phyloP scores from a whole-genome alignment of 2,888 invertebrate species.

The Nemapogon koenigi region DNA sequence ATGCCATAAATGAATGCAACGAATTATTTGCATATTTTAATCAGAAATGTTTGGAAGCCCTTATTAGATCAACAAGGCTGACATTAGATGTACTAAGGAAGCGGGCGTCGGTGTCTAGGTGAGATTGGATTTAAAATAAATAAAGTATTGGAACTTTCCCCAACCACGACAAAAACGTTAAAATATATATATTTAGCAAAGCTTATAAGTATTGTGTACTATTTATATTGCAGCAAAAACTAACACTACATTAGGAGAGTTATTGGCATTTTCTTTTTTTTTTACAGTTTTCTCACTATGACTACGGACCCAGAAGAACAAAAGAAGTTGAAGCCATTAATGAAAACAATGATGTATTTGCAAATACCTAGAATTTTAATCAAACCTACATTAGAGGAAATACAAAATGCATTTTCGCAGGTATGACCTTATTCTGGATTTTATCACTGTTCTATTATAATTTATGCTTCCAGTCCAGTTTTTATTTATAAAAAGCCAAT shows the following conservation, averaged over 20 bases:
- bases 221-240: too few species aligned
- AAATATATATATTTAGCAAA: too few species aligned
- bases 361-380: constrained; percentile 70
- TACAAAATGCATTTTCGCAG: constrained; percentile 71
- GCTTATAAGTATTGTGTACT: too few species aligned
- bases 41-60: constrained; percentile 73
- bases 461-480: too few species aligned
- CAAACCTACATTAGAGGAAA: constrained; percentile 72
- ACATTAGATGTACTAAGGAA: constrained; percentile 77
- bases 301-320: constrained; percentile 49
- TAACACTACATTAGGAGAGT: too few species aligned
- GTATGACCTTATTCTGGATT: constrained; percentile 29
- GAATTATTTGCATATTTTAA: constrained; percentile 84
- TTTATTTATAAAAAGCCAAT: too few species aligned
- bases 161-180: too few species aligned
- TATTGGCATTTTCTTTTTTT: too few species aligned
- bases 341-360: constrained; percentile 68
- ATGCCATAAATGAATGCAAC: constrained; percentile 75
- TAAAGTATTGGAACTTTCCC: too few species aligned
- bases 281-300: constrained; percentile 51
- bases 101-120: constrained; percentile 60
- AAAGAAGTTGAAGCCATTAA: constrained; percentile 59
- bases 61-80: constrained; percentile 75
- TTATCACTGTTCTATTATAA: too few species aligned
- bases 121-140: constrained; percentile 1